Conservation (phyloP, 2,888 invertebrate genomes). For the Volucella inflata region DNA sequence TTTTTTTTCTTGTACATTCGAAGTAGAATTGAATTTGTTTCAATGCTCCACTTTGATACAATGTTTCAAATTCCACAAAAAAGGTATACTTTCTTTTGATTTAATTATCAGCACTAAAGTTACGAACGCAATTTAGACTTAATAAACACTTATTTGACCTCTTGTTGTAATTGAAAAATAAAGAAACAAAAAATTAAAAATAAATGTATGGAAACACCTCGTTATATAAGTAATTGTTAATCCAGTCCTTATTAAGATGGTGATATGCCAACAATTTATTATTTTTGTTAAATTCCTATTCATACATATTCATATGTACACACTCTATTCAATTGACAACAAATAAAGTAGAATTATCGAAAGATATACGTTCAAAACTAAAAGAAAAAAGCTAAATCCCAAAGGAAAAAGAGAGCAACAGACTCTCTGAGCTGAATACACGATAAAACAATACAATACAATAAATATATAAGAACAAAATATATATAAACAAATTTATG, state of each 20-base stretch:
- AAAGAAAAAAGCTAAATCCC: constrained; percentile 11
- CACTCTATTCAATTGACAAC: constrained; percentile 34
- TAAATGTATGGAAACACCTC: constrained; percentile 2
- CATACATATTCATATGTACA: neutral
- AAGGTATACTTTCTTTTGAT: neutral
- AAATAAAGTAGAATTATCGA: neutral
- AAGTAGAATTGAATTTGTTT: constrained; percentile 14
- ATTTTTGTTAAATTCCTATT: constrained; percentile 13
- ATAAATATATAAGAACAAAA: constrained; percentile 15
- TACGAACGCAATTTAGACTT: constrained; percentile 20
- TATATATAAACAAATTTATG: constrained; percentile 37
- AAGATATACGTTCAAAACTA: neutral
- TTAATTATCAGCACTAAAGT: neutral
- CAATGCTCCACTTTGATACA: constrained; percentile 23
- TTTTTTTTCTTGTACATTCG: constrained; percentile 13
- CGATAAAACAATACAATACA: constrained; percentile 46
- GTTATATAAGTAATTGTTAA: constrained; percentile 36
- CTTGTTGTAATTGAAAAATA: constrained; percentile 40
- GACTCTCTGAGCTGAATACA: constrained; percentile 15
- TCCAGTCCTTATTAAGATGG: neutral
- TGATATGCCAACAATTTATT: constrained; percentile 34
- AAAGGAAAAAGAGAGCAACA: constrained; percentile 2
- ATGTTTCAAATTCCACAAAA: constrained; percentile 13
- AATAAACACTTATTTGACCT: constrained; percentile 24
- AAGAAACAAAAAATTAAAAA: neutral